Percentiles rank a stretch among this genome's conserved stretches.
These are phyloP conservation scores for Rhodinocichla rosea DNA, from an alignment of 2,113 vertebrate genomes.

Conservation along the genomic window DNA sequence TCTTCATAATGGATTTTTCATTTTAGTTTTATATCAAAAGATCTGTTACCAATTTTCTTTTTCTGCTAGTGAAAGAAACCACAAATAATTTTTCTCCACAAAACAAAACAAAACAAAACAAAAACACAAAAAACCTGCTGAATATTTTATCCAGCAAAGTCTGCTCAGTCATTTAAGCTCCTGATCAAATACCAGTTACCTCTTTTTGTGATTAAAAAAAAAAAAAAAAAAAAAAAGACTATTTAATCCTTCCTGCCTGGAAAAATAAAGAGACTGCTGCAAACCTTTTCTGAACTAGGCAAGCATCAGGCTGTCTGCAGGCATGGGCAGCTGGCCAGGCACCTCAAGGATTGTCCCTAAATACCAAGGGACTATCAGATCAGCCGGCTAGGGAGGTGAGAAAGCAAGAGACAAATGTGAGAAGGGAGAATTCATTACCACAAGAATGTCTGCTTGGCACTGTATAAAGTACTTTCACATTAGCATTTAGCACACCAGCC, in stretches of 20 bases:
- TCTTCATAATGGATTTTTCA: background rate
- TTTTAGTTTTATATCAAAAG: background rate
- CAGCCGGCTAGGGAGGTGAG: background rate
- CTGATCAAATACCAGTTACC: background rate
- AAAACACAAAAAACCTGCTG: background rate
- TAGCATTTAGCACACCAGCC: conserved; percentile 57
- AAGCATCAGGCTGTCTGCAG: background rate
- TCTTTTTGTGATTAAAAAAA: background rate
- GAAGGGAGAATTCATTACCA: conserved; percentile 40
- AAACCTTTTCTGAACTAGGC: background rate
- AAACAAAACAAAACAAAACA: too few species aligned
- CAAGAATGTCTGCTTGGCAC: conserved; percentile 45
- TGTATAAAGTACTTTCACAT: conserved; percentile 42
- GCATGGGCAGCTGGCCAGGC: background rate
- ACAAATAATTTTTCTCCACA: background rate
- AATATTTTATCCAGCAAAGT: background rate
- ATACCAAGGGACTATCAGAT: background rate
- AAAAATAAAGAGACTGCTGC: background rate
- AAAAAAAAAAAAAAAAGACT: background rate
- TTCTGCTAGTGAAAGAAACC: background rate
- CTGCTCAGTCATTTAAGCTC: background rate
- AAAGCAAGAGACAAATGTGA: background rate
- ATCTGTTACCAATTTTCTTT: background rate
- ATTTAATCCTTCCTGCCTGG: background rate
- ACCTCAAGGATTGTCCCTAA: background rate